Evolutionary conservation across 2,888 invertebrate genomes (phyloP), one percentile per base, ranked within the genome.

Genomic region (Trissonchulus latispiculum): DNA sequence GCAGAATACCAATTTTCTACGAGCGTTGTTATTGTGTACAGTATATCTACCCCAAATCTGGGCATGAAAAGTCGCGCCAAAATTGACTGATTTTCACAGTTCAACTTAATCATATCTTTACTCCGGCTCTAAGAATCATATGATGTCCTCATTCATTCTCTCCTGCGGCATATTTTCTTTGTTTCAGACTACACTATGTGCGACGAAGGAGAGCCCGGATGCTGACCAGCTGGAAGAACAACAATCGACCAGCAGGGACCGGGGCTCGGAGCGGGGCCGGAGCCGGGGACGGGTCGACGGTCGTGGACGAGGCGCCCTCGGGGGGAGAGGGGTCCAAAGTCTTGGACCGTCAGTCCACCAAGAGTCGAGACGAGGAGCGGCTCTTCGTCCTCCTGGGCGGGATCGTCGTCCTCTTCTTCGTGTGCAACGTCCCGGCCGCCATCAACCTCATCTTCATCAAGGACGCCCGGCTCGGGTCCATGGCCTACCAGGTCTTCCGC

Each of bases 341-440:
- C 8, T 48, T 23, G 8, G 48, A 48, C 8, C 48, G 48, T 8
- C 48, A 48, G 23, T 15, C 48, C 8, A 23, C 48, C 48, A 48
- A 48, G 23, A 48, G 48, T 23, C 72, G 64, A 2, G 72, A 72
- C 28, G 31, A 72, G 32, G 32, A 61, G 8, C 70, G 68, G 8
- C 75, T 82, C 35, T 77, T 82, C 73, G 79, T 81, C 74, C 80
- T 82, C 75, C 76, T 82, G 31, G 81, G 79, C 61, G 82, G 80
- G 36, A 83, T 83, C 31, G 81, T 80, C 61, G 74, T 80, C 3
- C 78, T 82, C 77, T 83, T 81, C 73, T 78, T 83, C 74, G 79
- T 82, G 8, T 83, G 82, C 77, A 82, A 82, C 75, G 80, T 82
- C 61, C 82, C 82, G 8, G 82, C 82, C 2, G 82, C 82, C 31